phyloP scores from a whole-genome alignment of 2,888 invertebrate species.

The Chironomus tentans region DNA sequence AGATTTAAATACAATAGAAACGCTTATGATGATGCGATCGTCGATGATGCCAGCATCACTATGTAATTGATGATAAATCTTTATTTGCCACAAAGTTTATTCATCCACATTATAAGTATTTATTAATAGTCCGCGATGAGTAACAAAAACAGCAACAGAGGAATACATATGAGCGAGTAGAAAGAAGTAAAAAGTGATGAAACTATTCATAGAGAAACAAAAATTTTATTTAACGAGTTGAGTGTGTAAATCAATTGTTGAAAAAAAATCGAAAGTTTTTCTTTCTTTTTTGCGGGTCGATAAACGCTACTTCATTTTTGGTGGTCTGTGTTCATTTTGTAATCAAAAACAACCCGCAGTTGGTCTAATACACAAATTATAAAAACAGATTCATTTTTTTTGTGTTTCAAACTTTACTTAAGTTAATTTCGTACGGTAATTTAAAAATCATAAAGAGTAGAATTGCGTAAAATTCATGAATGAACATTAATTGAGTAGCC shows the following conservation, averaged over 20 bases:
- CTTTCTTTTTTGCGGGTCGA: background rate
- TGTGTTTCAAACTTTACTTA: background rate
- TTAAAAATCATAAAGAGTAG: background rate
- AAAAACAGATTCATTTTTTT: background rate
- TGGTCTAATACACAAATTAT: background rate
- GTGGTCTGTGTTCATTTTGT: too few relatives aligned
- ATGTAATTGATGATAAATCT: too few relatives aligned
- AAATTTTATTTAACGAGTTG: background rate
- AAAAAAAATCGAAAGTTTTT: background rate
- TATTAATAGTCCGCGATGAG: too few relatives aligned
- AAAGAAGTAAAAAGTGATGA: background rate
- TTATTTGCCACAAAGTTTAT: too few relatives aligned
- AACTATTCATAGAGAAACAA: background rate
- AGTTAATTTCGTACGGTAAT: background rate
- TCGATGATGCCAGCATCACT: too few relatives aligned
- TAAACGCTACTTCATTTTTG: background rate
- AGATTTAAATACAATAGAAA: too few relatives aligned
- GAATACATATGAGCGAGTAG: too few relatives aligned
- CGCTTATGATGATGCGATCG: too few relatives aligned
- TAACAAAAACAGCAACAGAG: too few relatives aligned
- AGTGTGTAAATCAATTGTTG: background rate
- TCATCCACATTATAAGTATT: too few relatives aligned
- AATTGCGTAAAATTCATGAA: too few relatives aligned
- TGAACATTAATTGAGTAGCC: too few relatives aligned
- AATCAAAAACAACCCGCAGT: background rate